Evolutionary conservation across 1,140 invertebrate species (phyloP), one percentile per base, ranked within the genome.

Genomic region (Eupristina koningsbergeri): DNA sequence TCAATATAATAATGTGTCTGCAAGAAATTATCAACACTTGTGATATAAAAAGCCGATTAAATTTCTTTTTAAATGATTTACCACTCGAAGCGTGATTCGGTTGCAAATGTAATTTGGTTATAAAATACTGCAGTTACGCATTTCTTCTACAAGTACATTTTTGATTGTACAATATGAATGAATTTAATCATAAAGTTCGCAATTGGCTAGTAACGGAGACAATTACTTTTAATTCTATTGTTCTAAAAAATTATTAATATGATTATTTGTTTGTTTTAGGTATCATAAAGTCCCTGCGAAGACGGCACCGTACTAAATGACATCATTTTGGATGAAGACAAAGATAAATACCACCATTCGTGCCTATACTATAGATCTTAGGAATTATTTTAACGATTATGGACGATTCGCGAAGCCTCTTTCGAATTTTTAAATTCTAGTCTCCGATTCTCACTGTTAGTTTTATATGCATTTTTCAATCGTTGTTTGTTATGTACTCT

Each of bases 241-340:
- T n/a, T n/a, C n/a, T n/a, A n/a, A n/a, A 64, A 64, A 31, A 64
- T 1, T 15, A 64, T 34, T 64, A 3, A 69, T 13, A 29, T 0
- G 11, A 22, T 7, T 71, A 73, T 58, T 84, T 39, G 75, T 85
- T 83, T 26, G 41, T 87, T 90, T 50, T 75, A 92, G 91, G 89
- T 91, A 92, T 86, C 90, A 89, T 26, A 92, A 91, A 85, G 88
- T 87, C 69, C 85, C 88, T 26, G 63, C 89, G n/a, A 91, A 91
- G 86, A 89, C 90, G 41, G 90, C 89, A 19, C 88, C 91, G 13
- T 92, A 89, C 81, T 92, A 88, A 89, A 67, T 9, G 45, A 26
- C 31, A 8, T 34, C 2, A 74, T 64, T 47, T 29, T 17, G 29
- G 19, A 83, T 26, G 63, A 80, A 80, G 53, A 79, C 8, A 58